Evolutionary conservation across 2,797 vertebrate species (phyloP), one percentile per base, ranked within the genome.

Genomic region (Sebastes glaucus): DNA sequence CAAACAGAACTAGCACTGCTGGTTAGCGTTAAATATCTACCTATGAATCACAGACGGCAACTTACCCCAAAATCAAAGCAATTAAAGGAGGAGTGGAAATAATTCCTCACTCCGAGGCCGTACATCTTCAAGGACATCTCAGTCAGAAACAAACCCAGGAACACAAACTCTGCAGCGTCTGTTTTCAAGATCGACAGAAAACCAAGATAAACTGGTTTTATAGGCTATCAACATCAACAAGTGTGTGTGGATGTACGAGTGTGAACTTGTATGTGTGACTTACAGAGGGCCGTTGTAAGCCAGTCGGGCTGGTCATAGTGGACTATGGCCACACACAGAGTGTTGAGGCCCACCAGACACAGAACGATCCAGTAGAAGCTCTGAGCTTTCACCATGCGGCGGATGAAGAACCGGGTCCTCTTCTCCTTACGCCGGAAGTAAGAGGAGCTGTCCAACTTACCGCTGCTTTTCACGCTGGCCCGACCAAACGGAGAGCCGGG

Each of bases 91-190:
- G 98, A 99, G 85, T 99, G 97, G 91, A 99, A 99, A 87, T 99
- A 99, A 85, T 98, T 98, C 77, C 98, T 95, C 6, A 94, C 96
- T 55, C 98, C 98, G 35, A 99, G 94, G 63, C 98, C 98, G 0
- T 99, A 99, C 98, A 99, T 99, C 96, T 99, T 99, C 94, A 99
- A 55, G 20, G 95, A 95, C 98, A 99, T 99, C 96, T 99, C 98
- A 0, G 96, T 97, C 77, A 99, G 96, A 87, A 99, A 99, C 89
- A 99, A 95, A 71, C 97, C 97, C 92, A 99, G 95, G 88, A 99
- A 99, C 64, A 99, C 97, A 94, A 99, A 97, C 93, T 99, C 98
- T 1, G 98, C 96, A 1, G 87, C 80, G 82, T 94, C 94, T 94
- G 91, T 62, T 66, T 38, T 14, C 1, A 65, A 68, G 8, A 63